Evolutionary conservation across 2,113 vertebrate genomes (phyloP).

Genomic region (Gasterosteus nipponicus): DNA sequence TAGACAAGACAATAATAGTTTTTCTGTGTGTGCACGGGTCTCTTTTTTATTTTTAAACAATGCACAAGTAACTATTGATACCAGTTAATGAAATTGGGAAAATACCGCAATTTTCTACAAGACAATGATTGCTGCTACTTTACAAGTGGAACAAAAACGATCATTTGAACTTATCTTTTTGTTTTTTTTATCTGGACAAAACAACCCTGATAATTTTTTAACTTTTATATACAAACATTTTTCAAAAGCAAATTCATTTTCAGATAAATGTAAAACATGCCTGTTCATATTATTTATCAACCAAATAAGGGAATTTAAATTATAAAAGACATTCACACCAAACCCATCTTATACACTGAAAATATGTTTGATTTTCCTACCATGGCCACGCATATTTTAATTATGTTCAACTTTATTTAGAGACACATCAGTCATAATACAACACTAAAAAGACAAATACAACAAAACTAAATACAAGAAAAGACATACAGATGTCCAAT

Average conservation of each 20-base stretch:
- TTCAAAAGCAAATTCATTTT: background rate
- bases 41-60: constrained; percentile 23
- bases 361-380: background rate
- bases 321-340: background rate
- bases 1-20: constrained; percentile 32
- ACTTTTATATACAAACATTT: background rate
- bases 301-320: background rate
- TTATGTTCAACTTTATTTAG: background rate
- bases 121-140: background rate
- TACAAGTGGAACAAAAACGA: background rate
- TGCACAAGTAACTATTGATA: constrained; percentile 6
- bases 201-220: background rate
- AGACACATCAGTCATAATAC: background rate
- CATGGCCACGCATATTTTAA: background rate
- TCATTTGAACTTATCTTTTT: background rate
- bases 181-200: background rate
- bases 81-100: background rate
- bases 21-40: background rate
- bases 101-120: background rate
- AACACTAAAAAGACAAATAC: too few relatives aligned
- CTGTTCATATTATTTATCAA: background rate
- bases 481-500: too few relatives aligned
- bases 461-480: too few relatives aligned
- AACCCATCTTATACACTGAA: background rate
- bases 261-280: background rate